phyloP scores from a whole-genome alignment of 2,797 vertebrate genomes.

The Acanthis flammea region DNA sequence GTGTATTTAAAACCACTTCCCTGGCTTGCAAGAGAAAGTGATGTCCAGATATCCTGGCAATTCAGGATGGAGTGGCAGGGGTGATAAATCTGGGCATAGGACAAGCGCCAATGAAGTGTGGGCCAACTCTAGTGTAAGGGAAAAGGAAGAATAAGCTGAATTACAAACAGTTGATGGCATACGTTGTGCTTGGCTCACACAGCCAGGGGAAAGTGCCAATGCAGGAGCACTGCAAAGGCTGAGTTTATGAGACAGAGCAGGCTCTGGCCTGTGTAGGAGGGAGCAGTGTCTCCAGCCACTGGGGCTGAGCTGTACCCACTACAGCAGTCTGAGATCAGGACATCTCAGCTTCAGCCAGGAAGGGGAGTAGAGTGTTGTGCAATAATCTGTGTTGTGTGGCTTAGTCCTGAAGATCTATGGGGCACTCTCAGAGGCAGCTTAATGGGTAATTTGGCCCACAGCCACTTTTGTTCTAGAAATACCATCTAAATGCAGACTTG shows the following conservation, averaged over 20 bases:
- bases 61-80: not conserved
- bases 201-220: accelerated
- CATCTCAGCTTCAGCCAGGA: not conserved
- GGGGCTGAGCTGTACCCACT: not conserved
- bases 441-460: not conserved
- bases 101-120: not conserved
- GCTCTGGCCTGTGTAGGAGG: not conserved
- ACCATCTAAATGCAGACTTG: not conserved
- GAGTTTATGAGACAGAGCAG: not conserved
- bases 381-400: not conserved
- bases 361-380: not conserved
- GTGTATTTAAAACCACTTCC: not conserved
- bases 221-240: not conserved
- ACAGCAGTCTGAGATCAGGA: accelerated
- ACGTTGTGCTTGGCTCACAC: not conserved
- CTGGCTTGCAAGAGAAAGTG: not conserved
- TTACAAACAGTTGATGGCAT: not conserved
- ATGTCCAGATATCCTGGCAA: not conserved
- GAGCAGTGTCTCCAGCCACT: not conserved
- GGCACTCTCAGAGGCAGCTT: not conserved
- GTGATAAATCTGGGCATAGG: not conserved
- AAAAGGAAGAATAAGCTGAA: not conserved
- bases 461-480: slow-evolving; percentile 6
- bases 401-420: not conserved
- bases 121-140: not conserved